phyloP scores from a whole-genome alignment of 2,113 vertebrate genomes.

The Phainopepla nitens region DNA sequence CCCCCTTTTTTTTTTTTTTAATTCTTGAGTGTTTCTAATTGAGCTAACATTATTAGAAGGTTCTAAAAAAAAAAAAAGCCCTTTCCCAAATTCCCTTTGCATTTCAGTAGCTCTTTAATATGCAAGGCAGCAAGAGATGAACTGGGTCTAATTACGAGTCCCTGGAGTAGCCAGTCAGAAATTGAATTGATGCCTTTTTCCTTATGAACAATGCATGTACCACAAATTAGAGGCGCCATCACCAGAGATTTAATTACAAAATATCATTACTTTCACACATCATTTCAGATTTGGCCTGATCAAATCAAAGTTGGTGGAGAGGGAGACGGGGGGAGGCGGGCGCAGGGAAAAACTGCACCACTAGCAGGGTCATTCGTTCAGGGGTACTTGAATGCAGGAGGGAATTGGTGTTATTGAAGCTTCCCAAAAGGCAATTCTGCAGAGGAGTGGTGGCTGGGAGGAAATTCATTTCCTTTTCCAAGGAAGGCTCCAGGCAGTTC shows the following conservation, averaged over 20 bases:
- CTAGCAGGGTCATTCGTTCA: conserved; percentile 73
- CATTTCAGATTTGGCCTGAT: conserved; percentile 85
- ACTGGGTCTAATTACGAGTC: conserved; percentile 81
- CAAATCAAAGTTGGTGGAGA: conserved; percentile 76
- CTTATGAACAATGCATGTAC: conserved; percentile 85
- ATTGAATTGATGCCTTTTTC: conserved; percentile 83
- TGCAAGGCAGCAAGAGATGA: conserved; percentile 78
- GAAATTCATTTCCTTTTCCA: conserved; percentile 14
- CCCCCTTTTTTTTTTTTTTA: background rate
- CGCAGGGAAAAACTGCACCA: conserved; percentile 68
- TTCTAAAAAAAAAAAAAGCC: background rate
- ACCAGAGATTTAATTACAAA: conserved; percentile 86
- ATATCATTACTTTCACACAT: conserved; percentile 86
- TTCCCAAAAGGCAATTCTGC: conserved; percentile 56
- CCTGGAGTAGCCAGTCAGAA: conserved; percentile 84
- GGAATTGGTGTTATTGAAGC: conserved; percentile 35
- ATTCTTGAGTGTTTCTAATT: conserved; percentile 72
- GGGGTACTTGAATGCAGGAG: conserved; percentile 52
- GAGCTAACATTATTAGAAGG: conserved; percentile 77
- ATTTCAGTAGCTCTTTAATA: conserved; percentile 83
- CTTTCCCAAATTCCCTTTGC: conserved; percentile 76
- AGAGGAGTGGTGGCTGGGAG: background rate
- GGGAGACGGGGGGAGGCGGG: conserved; percentile 7
- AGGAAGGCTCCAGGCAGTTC: background rate
- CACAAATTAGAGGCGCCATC: conserved; percentile 80